Evolutionary conservation across 2,888 invertebrate genomes (phyloP).

Genomic region (Drosophila cracens): DNA sequence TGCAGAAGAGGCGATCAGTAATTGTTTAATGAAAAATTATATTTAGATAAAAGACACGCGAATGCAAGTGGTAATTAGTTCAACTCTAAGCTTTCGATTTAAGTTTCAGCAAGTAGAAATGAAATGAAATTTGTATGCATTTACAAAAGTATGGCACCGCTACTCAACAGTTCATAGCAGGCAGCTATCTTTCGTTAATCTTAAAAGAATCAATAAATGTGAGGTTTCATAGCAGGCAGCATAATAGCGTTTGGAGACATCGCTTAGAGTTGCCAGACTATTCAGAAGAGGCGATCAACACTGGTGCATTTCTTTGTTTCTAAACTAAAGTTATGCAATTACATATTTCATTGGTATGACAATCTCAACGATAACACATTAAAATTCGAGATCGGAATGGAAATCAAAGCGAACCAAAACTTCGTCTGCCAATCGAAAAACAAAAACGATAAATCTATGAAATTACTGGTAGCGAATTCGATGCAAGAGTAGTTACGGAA

Average conservation of each 20-base stretch:
- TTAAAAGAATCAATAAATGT: neutral
- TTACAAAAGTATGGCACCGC: neutral
- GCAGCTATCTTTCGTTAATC: neutral
- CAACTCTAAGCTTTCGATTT: neutral
- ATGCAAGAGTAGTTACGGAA: conserved; percentile 15
- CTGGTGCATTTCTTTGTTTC: neutral
- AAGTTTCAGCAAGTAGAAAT: neutral
- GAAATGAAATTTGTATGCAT: neutral
- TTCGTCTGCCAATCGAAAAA: conserved; percentile 32
- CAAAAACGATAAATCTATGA: conserved; percentile 69
- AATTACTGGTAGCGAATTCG: conserved; percentile 67
- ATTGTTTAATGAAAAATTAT: neutral
- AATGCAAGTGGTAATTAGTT: neutral
- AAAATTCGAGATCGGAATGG: conserved; percentile 43
- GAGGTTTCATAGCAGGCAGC: neutral
- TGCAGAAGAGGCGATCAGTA: neutral
- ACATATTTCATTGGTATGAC: neutral
- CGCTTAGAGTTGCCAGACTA: neutral
- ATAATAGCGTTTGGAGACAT: neutral
- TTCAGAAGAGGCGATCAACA: neutral
- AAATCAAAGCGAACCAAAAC: conserved; percentile 20
- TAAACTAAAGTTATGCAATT: neutral
- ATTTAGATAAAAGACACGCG: neutral
- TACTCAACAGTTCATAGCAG: neutral
- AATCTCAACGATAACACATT: conserved; percentile 24